Conservation (phyloP, 2,888 invertebrate genomes). For the Eilema caniola region DNA sequence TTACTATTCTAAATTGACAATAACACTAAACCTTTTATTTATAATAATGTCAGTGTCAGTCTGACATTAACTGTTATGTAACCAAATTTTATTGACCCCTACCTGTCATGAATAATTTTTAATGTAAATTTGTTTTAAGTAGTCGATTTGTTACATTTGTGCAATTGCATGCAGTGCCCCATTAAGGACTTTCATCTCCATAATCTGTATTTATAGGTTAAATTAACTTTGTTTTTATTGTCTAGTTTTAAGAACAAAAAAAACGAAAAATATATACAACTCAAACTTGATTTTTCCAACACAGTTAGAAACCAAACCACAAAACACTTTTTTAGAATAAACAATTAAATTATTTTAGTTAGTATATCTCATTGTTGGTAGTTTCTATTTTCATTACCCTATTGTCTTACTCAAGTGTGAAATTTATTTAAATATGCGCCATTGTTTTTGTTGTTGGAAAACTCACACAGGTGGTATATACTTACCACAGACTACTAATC, state of each 20-base stretch:
- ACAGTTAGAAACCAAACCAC: neutral
- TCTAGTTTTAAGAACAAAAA: neutral
- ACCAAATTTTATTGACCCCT: neutral
- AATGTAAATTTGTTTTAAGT: neutral
- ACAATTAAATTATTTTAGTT: neutral
- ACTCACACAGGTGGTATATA: slow-evolving; percentile 9
- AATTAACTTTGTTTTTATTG: neutral
- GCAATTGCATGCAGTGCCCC: neutral
- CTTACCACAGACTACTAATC: neutral
- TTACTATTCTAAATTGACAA: neutral
- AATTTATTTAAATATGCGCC: neutral
- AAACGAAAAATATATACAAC: neutral
- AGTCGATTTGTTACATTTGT: neutral
- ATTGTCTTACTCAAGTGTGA: neutral
- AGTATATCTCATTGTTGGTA: slow-evolving; percentile 1
- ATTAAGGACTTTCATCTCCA: neutral
- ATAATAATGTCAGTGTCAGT: neutral
- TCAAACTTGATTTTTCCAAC: neutral
- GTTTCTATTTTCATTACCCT: neutral
- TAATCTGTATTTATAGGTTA: neutral
- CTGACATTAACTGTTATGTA: neutral
- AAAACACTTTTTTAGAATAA: neutral
- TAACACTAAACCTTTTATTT: neutral
- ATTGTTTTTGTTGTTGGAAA: neutral
- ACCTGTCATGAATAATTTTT: neutral